A percentile compares a stretch with the other conserved stretches of the same genome.
Conservation (phyloP, 2,113 vertebrate genomes). For the Emydocephalus ijimae region DNA sequence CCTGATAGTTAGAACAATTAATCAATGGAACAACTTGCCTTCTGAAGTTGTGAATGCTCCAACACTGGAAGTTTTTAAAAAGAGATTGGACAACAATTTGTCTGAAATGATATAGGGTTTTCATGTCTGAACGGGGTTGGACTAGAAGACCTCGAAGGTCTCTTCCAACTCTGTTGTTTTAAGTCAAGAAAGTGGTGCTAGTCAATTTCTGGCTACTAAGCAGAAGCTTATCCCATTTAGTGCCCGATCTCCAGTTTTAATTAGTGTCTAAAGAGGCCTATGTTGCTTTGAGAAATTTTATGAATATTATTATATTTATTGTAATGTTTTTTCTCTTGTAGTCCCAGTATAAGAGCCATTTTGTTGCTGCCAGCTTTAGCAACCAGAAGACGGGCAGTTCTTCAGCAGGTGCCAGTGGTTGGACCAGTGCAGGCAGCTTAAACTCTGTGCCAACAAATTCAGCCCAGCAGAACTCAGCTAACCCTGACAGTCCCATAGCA, state of each 20-base stretch:
- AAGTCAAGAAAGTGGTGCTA: not conserved
- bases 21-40: too few species aligned
- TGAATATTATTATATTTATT: not conserved
- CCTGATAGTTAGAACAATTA: too few species aligned
- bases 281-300: fast-evolving
- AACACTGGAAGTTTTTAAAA: too few species aligned
- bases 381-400: slow-evolving; percentile 88
- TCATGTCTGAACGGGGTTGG: too few species aligned
- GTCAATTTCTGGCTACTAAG: too few species aligned
- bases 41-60: too few species aligned
- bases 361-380: slow-evolving; percentile 89
- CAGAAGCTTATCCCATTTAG: not conserved
- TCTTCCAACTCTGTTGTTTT: too few species aligned
- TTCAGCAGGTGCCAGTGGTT: slow-evolving; percentile 83
- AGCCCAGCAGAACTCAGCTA: slow-evolving; percentile 61
- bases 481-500: slow-evolving; percentile 39
- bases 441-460: slow-evolving; percentile 86
- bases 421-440: slow-evolving; percentile 96
- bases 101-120: too few species aligned
- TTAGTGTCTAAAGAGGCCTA: fast-evolving
- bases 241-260: not conserved
- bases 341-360: slow-evolving; percentile 98
- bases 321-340: slow-evolving; percentile 50
- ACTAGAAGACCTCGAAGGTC: too few species aligned
- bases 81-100: too few species aligned